Evolutionary conservation across 2,113 vertebrate genomes (phyloP).

Genomic region (Gymnogyps californianus): DNA sequence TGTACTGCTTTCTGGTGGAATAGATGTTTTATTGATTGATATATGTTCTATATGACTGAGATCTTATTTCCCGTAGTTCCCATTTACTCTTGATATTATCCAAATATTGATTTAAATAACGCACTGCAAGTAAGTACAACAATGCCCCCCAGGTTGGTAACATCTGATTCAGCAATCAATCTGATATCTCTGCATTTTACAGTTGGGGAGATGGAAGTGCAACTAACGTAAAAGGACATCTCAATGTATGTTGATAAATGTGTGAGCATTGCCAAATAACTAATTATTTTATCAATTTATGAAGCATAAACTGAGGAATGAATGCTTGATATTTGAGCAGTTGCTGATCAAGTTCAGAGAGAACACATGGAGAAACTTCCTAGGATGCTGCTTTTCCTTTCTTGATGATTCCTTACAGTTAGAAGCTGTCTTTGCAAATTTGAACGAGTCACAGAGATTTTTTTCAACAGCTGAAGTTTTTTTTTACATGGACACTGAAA

Average conservation of each 20-base stretch:
- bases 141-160: neutral
- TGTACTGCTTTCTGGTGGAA: neutral
- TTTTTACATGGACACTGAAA: neutral
- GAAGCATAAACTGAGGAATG: neutral
- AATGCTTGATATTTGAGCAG: neutral
- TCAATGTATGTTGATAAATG: neutral
- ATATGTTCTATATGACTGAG: neutral
- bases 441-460: neutral
- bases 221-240: neutral
- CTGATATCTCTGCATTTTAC: neutral
- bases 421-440: neutral
- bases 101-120: constrained; percentile 18
- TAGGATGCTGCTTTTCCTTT: neutral
- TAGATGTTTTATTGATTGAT: neutral
- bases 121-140: neutral
- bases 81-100: neutral
- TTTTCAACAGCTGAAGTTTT: neutral
- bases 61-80: neutral
- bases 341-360: neutral
- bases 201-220: neutral
- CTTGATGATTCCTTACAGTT: neutral
- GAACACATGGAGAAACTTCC: neutral
- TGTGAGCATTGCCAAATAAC: neutral
- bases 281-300: neutral
- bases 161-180: neutral